A percentile compares a stretch with the other conserved stretches of the same genome.
Conservation (phyloP, 2,888 invertebrate genomes). For the Neuroscelio doddi region DNA sequence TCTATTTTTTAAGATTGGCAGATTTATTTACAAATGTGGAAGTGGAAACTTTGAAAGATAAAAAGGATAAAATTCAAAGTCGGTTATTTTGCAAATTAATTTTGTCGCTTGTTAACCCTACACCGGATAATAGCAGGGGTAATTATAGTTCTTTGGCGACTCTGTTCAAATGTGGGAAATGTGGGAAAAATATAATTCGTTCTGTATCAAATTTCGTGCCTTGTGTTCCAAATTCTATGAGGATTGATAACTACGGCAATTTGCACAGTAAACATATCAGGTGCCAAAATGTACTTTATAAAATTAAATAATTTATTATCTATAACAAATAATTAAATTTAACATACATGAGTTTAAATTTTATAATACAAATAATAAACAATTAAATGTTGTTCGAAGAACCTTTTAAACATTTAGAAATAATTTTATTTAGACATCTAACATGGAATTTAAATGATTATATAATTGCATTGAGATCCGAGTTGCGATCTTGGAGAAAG, state of each 20-base stretch:
- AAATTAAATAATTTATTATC: too few species aligned
- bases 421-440: conserved; percentile 81
- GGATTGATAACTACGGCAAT: conserved; percentile 82
- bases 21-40: conserved; percentile 92
- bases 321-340: too few species aligned
- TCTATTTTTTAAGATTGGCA: conserved; percentile 77
- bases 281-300: too few species aligned
- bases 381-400: neutral
- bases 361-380: neutral
- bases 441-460: conserved; percentile 88
- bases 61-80: conserved; percentile 91
- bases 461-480: conserved; percentile 82
- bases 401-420: too few species aligned
- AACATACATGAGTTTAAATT: too few species aligned
- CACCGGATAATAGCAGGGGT: conserved; percentile 83
- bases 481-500: conserved; percentile 89
- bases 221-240: conserved; percentile 82
- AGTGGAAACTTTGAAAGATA: conserved; percentile 87
- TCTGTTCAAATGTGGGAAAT: conserved; percentile 84
- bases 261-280: conserved; percentile 81
- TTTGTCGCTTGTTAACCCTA: conserved; percentile 82
- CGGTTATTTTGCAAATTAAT: conserved; percentile 89
- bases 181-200: conserved; percentile 82
- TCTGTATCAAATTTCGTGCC: conserved; percentile 82
- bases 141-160: conserved; percentile 87